Base-by-base conservation (phyloP, 92 coral and sea anemone species). In the Porites rus region DNA sequence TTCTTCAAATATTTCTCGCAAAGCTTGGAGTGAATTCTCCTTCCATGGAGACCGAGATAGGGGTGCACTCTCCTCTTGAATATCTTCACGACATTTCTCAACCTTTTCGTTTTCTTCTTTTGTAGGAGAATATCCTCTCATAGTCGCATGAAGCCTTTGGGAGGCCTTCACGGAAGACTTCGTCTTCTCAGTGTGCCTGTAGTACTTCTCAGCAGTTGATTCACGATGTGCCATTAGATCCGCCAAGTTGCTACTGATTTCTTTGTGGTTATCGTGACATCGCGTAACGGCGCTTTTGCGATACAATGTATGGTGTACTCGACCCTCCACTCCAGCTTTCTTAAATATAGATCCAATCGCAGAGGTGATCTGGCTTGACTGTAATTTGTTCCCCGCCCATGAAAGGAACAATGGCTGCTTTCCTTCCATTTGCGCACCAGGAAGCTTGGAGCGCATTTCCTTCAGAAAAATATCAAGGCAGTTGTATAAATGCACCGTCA, bases 141-240 rank as follows among this genome's bases (percentile, higher is more conserved):
- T 74, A 11, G 18, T 74, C 6, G 14, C 78, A 19, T 74, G 64
- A 21, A 74, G 78, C 43, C 18, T 20, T 67, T 76, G 63, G 58
- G 93, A 87, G 28, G 91, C 93, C 51, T 87, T 81, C 67, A 87
- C 85, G 9, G 88, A 81, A 0, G 91, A 81, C 67, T 87, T 64
- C 1, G 78, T 76, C 73, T 87, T 90, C 22, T 91, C 88, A 16
- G 64, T 17, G 1, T 74, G 43, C 64, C 63, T 53, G 69, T 82
- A 91, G 63, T 87, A 91, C 38, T 83, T 88, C 75, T 78, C 77
- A 7, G 92, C 93, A 56, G 93, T 87, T 21, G 68, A 58, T 79
- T 91, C 93, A 16, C 81, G 74, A 60, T 91, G 93, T 1, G 93
- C 93, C 93, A 91, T 91, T 3, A 91, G 84, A 56, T 87, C 86